Base-by-base conservation (phyloP, 1,140 invertebrate species). In the Phenacoccus solenopsis region DNA sequence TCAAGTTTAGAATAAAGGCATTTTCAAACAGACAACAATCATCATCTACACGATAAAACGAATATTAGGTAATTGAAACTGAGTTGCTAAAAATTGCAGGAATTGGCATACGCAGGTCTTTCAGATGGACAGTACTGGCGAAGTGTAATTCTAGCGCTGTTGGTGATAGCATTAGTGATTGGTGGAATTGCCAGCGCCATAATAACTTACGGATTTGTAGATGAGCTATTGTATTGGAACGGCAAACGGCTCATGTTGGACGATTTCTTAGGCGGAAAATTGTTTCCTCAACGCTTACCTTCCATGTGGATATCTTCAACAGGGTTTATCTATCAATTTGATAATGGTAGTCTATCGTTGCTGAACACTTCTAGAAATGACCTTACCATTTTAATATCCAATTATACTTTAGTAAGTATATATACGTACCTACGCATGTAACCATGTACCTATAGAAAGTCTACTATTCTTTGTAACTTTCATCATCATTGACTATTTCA, bases 41-140 rank as follows among this genome's bases (percentile, higher is more conserved):
- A n/a, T n/a, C n/a, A n/a, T n/a, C n/a, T n/a, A n/a, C n/a, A n/a
- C n/a, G n/a, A n/a, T n/a, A n/a, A n/a, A n/a, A n/a, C n/a, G n/a
- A n/a, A n/a, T n/a, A n/a, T n/a, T n/a, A n/a, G n/a, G n/a, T n/a
- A n/a, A n/a, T n/a, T n/a, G n/a, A n/a, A n/a, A n/a, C n/a, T n/a
- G n/a, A n/a, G n/a, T n/a, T n/a, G n/a, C n/a, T n/a, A 49, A 9
- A 9, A 16, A 9, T 24, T 64, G 4, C 59, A 64, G 59, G 59
- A 64, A 4, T 64, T 64, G 72, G 28, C 70, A 16, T 64, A 64
- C 22, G 59, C 59, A 4, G 59, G 59, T 24, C 59, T 67, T 61
- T 87, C 87, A 72, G 88, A 90, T 79, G 88, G 89, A 70, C 88
- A 91, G 81, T 91, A 92, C 78, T 92, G 90, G 90, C 84, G 87